Evolutionary conservation across 2,888 invertebrate species (phyloP).

Genomic region (Torymus texanus): DNA sequence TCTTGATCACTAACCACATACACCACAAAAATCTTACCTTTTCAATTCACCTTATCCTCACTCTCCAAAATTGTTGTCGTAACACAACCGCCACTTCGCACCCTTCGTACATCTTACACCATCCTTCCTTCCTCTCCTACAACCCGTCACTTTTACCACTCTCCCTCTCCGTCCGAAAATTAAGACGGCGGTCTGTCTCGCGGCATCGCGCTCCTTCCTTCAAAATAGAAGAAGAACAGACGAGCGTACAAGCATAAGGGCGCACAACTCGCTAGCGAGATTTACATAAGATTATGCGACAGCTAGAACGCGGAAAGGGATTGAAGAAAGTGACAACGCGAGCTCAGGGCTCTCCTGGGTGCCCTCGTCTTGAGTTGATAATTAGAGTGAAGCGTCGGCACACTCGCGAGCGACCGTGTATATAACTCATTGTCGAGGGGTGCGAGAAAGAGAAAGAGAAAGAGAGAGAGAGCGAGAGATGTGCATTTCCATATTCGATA

Average conservation of each 20-base stretch:
- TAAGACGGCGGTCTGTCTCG: too few species aligned
- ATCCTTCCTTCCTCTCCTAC: not conserved
- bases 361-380: conserved; percentile 66
- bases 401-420: conserved; percentile 18
- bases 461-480: not conserved
- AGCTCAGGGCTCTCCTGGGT: conserved; percentile 67
- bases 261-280: conserved; percentile 60
- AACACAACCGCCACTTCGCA: too few species aligned
- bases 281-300: conserved; percentile 73
- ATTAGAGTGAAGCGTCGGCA: conserved; percentile 65
- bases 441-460: not conserved
- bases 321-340: conserved; percentile 55
- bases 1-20: too few species aligned
- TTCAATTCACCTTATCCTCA: too few species aligned
- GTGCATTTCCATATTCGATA: conserved; percentile 55
- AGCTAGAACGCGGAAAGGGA: conserved; percentile 56
- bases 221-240: not conserved
- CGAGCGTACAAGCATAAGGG: conserved; percentile 67
- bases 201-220: too few species aligned
- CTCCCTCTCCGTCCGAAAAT: not conserved
- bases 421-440: conserved; percentile 48
- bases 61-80: too few species aligned
- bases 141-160: not conserved
- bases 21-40: too few species aligned
- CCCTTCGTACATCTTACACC: too few species aligned